Percentiles rank a stretch among this genome's conserved stretches.
These are phyloP conservation scores for Timema cristinae DNA, from an alignment of 2,888 invertebrate genomes.

Conservation along the genomic window DNA sequence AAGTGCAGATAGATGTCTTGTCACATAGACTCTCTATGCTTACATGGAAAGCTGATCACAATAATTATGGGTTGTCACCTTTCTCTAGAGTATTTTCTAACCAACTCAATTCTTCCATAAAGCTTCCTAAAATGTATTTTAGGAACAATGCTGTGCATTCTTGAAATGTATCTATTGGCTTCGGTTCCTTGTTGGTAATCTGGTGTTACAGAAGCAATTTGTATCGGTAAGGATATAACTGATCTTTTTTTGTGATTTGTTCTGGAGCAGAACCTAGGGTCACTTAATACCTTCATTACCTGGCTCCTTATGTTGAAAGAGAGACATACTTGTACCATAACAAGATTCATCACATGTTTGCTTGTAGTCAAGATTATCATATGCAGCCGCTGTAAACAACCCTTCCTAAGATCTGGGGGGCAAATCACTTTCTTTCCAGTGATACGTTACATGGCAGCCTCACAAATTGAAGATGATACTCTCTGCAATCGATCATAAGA, in stretches of 20 bases:
- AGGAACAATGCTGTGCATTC: neutral
- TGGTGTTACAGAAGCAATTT: slow-evolving; percentile 1
- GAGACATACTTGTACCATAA: neutral
- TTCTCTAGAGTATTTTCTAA: neutral
- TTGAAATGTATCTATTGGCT: neutral
- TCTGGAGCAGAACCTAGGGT: neutral
- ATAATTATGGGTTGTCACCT: neutral
- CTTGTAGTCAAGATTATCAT: slow-evolving; percentile 10
- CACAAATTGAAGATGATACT: neutral
- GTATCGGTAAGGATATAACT: neutral
- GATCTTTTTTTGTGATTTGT: slow-evolving; percentile 5
- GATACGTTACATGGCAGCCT: neutral
- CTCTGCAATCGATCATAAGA: slow-evolving; percentile 7
- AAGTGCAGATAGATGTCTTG: neutral
- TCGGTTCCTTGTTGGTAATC: slow-evolving; percentile 1
- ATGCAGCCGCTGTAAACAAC: neutral
- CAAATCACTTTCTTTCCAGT: slow-evolving; percentile 1
- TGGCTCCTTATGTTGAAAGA: neutral
- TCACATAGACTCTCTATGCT: neutral
- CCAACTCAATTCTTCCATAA: neutral
- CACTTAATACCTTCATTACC: neutral
- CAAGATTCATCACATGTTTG: neutral
- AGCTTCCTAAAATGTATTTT: neutral
- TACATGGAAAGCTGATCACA: neutral
- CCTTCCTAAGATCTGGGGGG: neutral